Evolutionary conservation across 1,140 invertebrate genomes (phyloP), one percentile per base, ranked within the genome.

Genomic region (Drosophila rufa): DNA sequence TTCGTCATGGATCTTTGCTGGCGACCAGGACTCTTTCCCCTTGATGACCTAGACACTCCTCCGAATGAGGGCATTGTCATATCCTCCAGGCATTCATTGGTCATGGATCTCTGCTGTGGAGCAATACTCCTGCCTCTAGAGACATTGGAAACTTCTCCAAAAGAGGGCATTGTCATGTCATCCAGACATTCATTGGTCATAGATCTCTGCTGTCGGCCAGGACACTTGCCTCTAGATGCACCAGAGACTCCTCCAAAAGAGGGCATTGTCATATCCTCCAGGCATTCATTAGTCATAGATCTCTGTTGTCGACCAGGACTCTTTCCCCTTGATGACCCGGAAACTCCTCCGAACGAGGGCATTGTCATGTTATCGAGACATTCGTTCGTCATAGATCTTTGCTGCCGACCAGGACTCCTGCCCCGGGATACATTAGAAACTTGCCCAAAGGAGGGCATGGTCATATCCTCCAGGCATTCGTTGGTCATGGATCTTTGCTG

Each of bases 251-350:
- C 47, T n/a, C 14, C 14, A 15, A 8, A 59, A 8, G 61, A 78
- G 2, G 77, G 56, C 27, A 58, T 57, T 22, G 47, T 73, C 2
- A 61, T 30, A 33, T 79, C 38, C 4, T 80, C 55, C 6, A 66
- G 25, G 3, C 69, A 27, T 40, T 62, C 60, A 36, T 38, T 57
- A 8, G 51, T 36, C 17, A 58, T n/a, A 0, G 38, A 22, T 3
- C 8, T 33, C 2, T 48, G 17, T 7, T 12, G 19, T 6, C n/a
- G 19, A 1, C 33, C 9, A 7, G 4, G 11, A 30, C 25, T 6
- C 0, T 6, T 51, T 8, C 4, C 14, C 1, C n/a, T 30, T 6
- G 33, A 33, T 7, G 40, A 6, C 8, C 14, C 22, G 0, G 25
- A 45, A 6, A 53, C 38, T 11, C 8, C 45, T 8, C 19, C 40